These are phyloP conservation scores for Psittacula cyanocephala DNA, from an alignment of 2,113 vertebrate genomes.

Conservation along the genomic window DNA sequence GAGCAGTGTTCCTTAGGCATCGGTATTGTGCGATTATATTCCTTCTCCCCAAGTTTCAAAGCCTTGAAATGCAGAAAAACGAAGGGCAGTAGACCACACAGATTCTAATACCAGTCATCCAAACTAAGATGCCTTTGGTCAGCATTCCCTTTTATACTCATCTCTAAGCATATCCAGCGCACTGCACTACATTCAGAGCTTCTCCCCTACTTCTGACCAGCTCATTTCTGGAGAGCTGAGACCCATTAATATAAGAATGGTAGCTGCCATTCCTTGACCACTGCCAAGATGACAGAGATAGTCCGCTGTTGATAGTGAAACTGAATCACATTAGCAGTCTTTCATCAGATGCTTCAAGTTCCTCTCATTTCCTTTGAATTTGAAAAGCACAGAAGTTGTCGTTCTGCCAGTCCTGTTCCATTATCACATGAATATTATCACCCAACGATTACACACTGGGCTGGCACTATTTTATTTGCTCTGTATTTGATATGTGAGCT, in stretches of 20 bases:
- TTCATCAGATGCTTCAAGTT: background rate
- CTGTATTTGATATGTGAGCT: background rate
- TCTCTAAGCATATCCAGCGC: background rate
- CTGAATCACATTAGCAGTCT: background rate
- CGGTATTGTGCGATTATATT: background rate
- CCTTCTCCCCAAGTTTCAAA: background rate
- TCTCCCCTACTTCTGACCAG: background rate
- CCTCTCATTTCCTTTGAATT: background rate
- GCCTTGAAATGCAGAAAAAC: background rate
- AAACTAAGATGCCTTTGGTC: background rate
- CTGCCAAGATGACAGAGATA: background rate
- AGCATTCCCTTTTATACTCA: background rate
- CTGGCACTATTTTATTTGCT: background rate
- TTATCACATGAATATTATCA: background rate
- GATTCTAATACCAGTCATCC: background rate
- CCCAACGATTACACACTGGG: background rate
- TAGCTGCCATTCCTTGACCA: background rate
- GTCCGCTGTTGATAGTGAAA: background rate
- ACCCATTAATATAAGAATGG: rapidly evolving
- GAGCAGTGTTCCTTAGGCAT: background rate
- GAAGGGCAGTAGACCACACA: background rate
- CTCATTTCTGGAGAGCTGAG: background rate
- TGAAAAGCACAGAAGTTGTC: background rate
- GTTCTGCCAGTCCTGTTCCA: background rate
- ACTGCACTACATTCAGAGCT: background rate